Conservation (phyloP, 2,797 vertebrate genomes). For the Sebastes diaconus region DNA sequence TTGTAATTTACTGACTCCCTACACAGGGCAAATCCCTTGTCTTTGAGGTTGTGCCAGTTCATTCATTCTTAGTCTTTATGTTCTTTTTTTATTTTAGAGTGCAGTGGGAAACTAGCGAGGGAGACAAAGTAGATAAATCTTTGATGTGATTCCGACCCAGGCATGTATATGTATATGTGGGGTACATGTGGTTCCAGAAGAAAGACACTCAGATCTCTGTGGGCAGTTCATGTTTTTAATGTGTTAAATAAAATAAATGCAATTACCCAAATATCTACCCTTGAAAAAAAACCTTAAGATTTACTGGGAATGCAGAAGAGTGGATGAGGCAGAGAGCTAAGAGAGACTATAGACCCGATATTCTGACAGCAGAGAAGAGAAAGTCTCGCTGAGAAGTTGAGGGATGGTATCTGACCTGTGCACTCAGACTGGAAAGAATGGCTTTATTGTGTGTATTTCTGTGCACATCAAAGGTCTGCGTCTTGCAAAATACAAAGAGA, state of each 20-base stretch:
- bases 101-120: not conserved
- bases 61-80: not conserved
- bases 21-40: not conserved
- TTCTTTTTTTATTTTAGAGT: not conserved
- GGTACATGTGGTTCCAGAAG: not conserved
- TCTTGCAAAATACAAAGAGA: slow-evolving; percentile 16
- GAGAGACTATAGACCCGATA: not conserved
- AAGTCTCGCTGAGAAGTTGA: slow-evolving; percentile 3
- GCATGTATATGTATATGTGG: not conserved
- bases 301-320: not conserved
- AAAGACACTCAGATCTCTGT: not conserved
- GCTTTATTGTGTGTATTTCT: slow-evolving; percentile 34
- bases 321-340: not conserved
- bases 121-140: slow-evolving; percentile 5
- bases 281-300: not conserved
- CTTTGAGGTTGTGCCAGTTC: not conserved
- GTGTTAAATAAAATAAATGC: not conserved
- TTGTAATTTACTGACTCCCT: not conserved
- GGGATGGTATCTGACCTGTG: slow-evolving; percentile 32
- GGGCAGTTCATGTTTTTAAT: not conserved
- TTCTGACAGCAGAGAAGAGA: not conserved
- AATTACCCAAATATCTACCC: not conserved
- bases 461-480: slow-evolving; percentile 25
- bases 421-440: not conserved
- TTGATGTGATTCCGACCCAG: not conserved